Percentiles rank a stretch among this genome's conserved stretches.
Conservation (phyloP, 2,113 vertebrate species). For the Procapra przewalskii region DNA sequence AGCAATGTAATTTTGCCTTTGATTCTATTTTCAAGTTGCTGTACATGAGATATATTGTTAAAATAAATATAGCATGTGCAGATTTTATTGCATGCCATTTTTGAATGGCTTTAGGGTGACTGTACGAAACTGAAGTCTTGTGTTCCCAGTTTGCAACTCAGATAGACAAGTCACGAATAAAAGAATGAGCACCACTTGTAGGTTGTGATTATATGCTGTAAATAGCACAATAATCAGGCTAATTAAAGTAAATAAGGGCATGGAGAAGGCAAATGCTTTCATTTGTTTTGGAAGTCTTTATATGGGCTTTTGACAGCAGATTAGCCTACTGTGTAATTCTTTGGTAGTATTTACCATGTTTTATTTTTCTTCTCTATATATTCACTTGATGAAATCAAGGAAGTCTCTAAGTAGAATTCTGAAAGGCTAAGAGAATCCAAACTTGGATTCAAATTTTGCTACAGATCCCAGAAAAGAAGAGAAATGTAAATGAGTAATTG, state of each 20-base stretch:
- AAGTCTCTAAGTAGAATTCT: neutral
- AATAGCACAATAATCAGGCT: neutral
- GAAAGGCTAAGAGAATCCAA: neutral
- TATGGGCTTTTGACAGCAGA: neutral
- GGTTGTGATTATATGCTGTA: neutral
- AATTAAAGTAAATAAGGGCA: neutral
- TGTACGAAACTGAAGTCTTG: neutral
- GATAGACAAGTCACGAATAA: neutral
- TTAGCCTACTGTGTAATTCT: neutral
- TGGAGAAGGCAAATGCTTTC: neutral
- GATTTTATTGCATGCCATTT: neutral
- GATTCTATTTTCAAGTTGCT: neutral
- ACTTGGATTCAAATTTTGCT: neutral
- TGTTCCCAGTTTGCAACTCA: neutral
- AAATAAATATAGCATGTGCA: neutral
- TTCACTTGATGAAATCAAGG: neutral
- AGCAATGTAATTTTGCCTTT: neutral
- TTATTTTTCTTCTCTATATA: neutral
- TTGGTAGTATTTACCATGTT: neutral
- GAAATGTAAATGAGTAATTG: neutral
- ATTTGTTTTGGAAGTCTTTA: neutral
- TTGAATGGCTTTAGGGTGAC: neutral
- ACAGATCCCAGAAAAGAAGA: neutral
- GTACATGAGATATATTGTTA: neutral
- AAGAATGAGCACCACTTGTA: fast-evolving